Evolutionary conservation across 2,797 vertebrate genomes (phyloP).

Genomic region (Ptychadena robeensis): DNA sequence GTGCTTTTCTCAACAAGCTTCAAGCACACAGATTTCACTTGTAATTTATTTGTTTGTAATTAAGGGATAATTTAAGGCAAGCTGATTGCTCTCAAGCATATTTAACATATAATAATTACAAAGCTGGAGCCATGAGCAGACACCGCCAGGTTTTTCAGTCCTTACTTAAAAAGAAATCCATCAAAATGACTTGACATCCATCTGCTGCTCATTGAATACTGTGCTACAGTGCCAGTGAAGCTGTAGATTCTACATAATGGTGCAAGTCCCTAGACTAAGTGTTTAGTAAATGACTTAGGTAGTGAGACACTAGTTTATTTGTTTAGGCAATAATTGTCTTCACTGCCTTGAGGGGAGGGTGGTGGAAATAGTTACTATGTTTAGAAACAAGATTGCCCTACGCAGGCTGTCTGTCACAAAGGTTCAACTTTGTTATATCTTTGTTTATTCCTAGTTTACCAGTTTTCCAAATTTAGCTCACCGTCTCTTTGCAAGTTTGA

Average conservation of each 20-base stretch:
- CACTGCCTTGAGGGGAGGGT: constrained; percentile 69
- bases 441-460: constrained; percentile 71
- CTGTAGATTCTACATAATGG: constrained; percentile 23
- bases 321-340: constrained; percentile 81
- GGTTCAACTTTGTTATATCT: constrained; percentile 74
- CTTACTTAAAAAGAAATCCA: constrained; percentile 68
- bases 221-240: constrained; percentile 50
- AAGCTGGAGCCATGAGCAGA: constrained; percentile 61
- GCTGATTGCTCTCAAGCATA: constrained; percentile 60
- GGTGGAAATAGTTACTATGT: constrained; percentile 80
- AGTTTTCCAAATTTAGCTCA: constrained; percentile 72
- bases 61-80: constrained; percentile 54
- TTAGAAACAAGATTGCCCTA: constrained; percentile 81
- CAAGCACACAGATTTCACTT: constrained; percentile 31
- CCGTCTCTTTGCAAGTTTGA: constrained; percentile 66
- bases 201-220: constrained; percentile 68
- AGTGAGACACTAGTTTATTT: constrained; percentile 80
- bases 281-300: constrained; percentile 67
- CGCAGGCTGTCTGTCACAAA: constrained; percentile 73
- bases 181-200: constrained; percentile 70
- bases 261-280: constrained; percentile 60
- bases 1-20: no score
- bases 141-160: constrained; percentile 65
- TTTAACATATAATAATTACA: constrained; percentile 61
- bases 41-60: constrained; percentile 61